These are phyloP conservation scores for Andrena dorsata DNA, from an alignment of 2,888 invertebrate genomes.

Conservation along the genomic window DNA sequence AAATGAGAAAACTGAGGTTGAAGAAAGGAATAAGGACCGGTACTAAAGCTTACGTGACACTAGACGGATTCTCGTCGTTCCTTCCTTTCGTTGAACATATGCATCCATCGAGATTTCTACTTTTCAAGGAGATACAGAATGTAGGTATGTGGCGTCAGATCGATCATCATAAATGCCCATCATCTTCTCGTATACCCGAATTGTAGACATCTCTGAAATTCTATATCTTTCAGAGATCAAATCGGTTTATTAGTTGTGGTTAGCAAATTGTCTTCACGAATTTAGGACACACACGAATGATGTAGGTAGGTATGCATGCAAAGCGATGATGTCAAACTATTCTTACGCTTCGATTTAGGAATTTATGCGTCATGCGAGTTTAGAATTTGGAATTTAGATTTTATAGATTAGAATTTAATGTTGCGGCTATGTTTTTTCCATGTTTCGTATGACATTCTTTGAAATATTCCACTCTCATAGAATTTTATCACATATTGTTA, in stretches of 20 bases:
- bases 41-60: conserved; percentile 41
- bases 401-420: too few species aligned
- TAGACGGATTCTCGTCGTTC: conserved; percentile 49
- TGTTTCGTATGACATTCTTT: too few species aligned
- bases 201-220: conserved; percentile 17
- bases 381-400: too few species aligned
- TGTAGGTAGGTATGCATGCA: too few species aligned
- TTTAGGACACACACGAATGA: too few species aligned
- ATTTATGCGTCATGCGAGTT: too few species aligned
- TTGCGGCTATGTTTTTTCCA: too few species aligned
- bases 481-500: too few species aligned
- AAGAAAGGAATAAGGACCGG: conserved; percentile 18
- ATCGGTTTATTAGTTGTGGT: conserved; percentile 17
- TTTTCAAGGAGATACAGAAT: conserved; percentile 45
- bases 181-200: conserved; percentile 9
- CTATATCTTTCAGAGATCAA: not conserved
- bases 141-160: conserved; percentile 37
- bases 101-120: conserved; percentile 57
- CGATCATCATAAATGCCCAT: conserved; percentile 39
- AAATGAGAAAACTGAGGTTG: conserved; percentile 20
- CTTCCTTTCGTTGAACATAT: conserved; percentile 27
- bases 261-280: too few species aligned
- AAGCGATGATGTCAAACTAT: too few species aligned
- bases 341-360: too few species aligned
- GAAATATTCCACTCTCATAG: too few species aligned